Evolutionary conservation across 2,888 invertebrate species (phyloP), one percentile per base, ranked within the genome.

Genomic region (Pyralis farinalis): DNA sequence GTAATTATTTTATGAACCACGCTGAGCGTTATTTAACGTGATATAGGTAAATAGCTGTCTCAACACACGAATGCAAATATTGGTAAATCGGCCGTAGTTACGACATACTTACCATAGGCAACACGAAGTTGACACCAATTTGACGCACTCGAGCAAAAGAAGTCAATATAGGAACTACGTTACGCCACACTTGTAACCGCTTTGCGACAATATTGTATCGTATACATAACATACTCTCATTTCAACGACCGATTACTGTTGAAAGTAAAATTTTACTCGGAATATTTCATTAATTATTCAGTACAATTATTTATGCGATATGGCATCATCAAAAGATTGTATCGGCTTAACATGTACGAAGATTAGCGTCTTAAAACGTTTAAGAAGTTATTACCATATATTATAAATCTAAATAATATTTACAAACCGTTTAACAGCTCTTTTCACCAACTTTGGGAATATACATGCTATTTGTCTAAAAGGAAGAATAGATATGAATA

Each of bases 61-160:
- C 31, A 4, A 22, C 32, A 28, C 16, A 9, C 7, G 12, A 33
- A 42, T 45, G 47, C 53, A 62, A 63, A 67, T 64, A 60, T 55
- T 64, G 60, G 44, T 51, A 40, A 53, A 51, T 67, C 62, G n/a
- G n/a, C n/a, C n/a, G 42, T 22, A 47, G 46, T 40, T 44, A 43
- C 47, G 36, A 29, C 32, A 35, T 20, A 29, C 25, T 31, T 37
- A 32, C 16, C 33, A 39, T 39, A 39, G 12, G 16, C 33, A 33
- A 32, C 44, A 39, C 48, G 53, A 56, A 46, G 52, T 51, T 64
- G 63, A 63, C 68, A 69, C 58, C 57, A 48, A 64, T 67, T 55
- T 49, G 43, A 53, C 51, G 55, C 34, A 53, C 50, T 55, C 49
- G 51, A 55, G 52, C 53, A 50, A 52, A 56, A 57, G 38, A 51